These are phyloP conservation scores for Damaliscus lunatus DNA, from an alignment of 2,113 vertebrate genomes.

Conservation along the genomic window DNA sequence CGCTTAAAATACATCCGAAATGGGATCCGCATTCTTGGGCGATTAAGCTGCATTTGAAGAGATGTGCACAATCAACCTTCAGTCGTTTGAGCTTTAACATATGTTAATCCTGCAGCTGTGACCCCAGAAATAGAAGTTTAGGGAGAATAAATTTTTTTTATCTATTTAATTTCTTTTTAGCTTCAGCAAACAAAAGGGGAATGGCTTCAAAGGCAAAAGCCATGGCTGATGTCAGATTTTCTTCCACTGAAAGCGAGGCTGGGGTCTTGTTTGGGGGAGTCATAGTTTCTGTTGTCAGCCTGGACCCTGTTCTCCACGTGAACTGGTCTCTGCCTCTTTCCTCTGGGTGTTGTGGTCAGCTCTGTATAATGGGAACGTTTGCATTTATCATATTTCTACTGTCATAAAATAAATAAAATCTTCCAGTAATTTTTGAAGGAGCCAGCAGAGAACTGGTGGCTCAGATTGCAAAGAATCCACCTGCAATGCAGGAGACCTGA, in stretches of 20 bases:
- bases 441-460: background rate
- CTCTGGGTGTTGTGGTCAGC: background rate
- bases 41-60: conserved; percentile 45
- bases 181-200: conserved; percentile 28
- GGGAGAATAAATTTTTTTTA: conserved; percentile 30
- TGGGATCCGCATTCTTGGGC: conserved; percentile 48
- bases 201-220: background rate
- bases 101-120: conserved; percentile 69
- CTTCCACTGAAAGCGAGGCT: background rate
- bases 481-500: background rate
- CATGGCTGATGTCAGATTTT: background rate
- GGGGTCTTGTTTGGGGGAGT: background rate
- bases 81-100: conserved; percentile 20
- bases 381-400: background rate
- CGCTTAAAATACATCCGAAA: conserved; percentile 27
- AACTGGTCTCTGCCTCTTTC: background rate
- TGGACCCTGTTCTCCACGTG: accelerated
- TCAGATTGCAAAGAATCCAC: background rate
- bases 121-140: conserved; percentile 61
- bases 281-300: background rate
- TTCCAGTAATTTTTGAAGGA: background rate
- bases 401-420: background rate
- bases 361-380: background rate
- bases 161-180: conserved; percentile 21
- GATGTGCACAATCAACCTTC: conserved; percentile 45